A percentile compares a stretch with the other conserved stretches of the same genome.
phyloP scores from a whole-genome alignment of 2,888 invertebrate genomes.

The Furcula furcula region DNA sequence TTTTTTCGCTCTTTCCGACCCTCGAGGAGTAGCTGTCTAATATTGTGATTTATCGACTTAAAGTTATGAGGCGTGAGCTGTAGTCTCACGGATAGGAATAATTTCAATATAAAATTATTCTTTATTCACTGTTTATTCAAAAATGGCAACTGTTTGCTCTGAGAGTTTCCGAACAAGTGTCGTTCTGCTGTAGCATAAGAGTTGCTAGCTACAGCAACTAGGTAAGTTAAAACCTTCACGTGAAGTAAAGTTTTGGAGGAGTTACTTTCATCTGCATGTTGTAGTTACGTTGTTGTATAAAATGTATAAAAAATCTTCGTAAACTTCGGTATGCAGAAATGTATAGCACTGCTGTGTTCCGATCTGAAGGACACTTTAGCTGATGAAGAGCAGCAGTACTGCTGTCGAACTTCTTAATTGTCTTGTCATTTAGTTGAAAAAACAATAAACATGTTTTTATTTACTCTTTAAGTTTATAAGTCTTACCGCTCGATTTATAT shows the following conservation, averaged over 20 bases:
- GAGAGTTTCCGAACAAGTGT: slow-evolving; percentile 2
- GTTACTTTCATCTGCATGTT: slow-evolving; percentile 22
- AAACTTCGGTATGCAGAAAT: neutral
- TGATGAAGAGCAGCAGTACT: too few relatives aligned
- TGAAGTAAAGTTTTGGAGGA: slow-evolving; percentile 19
- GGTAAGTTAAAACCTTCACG: slow-evolving; percentile 20
- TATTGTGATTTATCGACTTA: slow-evolving; percentile 65
- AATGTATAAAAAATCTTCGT: slow-evolving; percentile 19
- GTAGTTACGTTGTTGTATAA: slow-evolving; percentile 12
- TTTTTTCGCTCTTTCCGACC: slow-evolving; percentile 46
- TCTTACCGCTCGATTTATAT: too few relatives aligned
- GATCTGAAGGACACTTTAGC: too few relatives aligned
- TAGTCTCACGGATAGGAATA: slow-evolving; percentile 39
- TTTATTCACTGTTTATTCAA: slow-evolving; percentile 14
- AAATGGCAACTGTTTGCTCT: slow-evolving; percentile 3
- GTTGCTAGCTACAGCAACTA: slow-evolving; percentile 13
- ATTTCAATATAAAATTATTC: slow-evolving; percentile 40
- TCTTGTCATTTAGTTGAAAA: too few relatives aligned
- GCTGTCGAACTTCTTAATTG: too few relatives aligned
- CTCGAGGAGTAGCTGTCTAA: slow-evolving; percentile 55
- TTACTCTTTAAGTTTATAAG: too few relatives aligned
- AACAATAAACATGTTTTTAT: too few relatives aligned
- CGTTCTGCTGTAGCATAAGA: neutral
- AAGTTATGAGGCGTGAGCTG: slow-evolving; percentile 52
- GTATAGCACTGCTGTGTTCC: too few relatives aligned